phyloP scores from a whole-genome alignment of 1,140 invertebrate species.

The Camponotus vicinus region DNA sequence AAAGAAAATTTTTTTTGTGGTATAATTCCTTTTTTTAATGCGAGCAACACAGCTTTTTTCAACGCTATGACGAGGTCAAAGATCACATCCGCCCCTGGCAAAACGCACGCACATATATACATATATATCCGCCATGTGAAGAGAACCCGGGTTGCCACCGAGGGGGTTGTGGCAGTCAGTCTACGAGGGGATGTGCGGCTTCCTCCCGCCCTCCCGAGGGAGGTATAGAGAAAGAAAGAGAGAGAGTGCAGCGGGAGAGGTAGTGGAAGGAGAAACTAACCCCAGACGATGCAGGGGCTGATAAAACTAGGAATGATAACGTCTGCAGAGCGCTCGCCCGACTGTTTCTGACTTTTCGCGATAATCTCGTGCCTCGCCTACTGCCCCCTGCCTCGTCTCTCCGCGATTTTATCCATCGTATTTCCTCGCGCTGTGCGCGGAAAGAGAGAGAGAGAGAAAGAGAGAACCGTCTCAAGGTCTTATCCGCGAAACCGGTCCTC shows the following conservation, averaged over 20 bases:
- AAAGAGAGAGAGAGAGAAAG: conserved; percentile 15
- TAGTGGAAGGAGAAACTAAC: conserved; percentile 66
- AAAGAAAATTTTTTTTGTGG: neutral
- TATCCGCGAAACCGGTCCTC: conserved; percentile 61
- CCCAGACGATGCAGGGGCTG: conserved; percentile 79
- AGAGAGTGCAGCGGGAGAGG: conserved; percentile 43
- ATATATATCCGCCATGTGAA: conserved; percentile 20
- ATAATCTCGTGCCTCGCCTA: conserved; percentile 73
- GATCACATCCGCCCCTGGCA: conserved; percentile 56
- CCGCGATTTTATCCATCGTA: conserved; percentile 51
- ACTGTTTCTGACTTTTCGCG: conserved; percentile 79
- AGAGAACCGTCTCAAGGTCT: conserved; percentile 62
- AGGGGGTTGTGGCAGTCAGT: conserved; percentile 59
- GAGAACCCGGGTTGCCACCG: conserved; percentile 46
- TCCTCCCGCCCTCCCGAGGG: conserved; percentile 44
- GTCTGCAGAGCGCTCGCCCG: conserved; percentile 68
- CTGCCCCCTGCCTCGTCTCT: neutral
- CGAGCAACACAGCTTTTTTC: conserved; percentile 35
- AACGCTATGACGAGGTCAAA: conserved; percentile 40
- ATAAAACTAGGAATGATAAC: conserved; percentile 80
- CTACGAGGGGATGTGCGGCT: conserved; percentile 41
- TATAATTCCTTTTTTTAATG: conserved; percentile 10
- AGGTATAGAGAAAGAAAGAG: conserved; percentile 38
- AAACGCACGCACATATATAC: conserved; percentile 37
- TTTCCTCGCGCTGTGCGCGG: conserved; percentile 38